Conservation (phyloP, 2,797 vertebrate species). For the Peromyscus eremicus region DNA sequence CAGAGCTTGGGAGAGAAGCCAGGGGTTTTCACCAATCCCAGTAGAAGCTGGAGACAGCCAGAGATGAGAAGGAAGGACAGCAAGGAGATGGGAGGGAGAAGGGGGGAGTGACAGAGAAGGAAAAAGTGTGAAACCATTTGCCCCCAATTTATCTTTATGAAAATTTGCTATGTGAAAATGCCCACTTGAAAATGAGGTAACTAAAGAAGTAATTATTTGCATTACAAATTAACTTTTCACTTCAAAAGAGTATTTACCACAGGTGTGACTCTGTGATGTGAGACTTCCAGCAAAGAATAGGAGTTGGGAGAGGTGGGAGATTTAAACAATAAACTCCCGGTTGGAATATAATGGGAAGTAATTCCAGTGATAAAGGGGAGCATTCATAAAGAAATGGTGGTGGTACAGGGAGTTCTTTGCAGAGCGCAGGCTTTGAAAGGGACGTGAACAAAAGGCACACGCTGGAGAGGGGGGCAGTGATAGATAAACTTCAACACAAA, state of each 20-base stretch:
- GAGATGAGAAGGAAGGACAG: constrained; percentile 62
- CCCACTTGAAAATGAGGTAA: constrained; percentile 80
- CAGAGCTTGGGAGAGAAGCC: neutral
- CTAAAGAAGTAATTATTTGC: constrained; percentile 83
- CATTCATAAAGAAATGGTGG: constrained; percentile 54
- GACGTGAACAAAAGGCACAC: constrained; percentile 70
- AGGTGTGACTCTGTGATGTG: constrained; percentile 80
- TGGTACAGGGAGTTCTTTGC: constrained; percentile 45
- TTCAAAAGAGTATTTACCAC: constrained; percentile 81
- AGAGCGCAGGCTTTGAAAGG: constrained; percentile 62
- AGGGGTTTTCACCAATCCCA: neutral
- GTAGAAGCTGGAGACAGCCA: constrained; percentile 21
- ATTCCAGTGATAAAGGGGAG: constrained; percentile 67
- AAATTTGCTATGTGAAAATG: constrained; percentile 79
- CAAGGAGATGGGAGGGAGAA: constrained; percentile 11
- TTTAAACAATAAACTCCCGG: constrained; percentile 75
- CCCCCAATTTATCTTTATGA: constrained; percentile 77
- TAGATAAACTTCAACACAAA: constrained; percentile 69
- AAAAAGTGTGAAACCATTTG: constrained; percentile 72
- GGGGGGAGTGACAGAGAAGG: constrained; percentile 50
- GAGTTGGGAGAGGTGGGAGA: constrained; percentile 73
- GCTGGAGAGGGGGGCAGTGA: constrained; percentile 23
- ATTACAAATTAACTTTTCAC: constrained; percentile 82
- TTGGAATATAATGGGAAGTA: constrained; percentile 69
- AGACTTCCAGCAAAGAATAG: constrained; percentile 76